Conservation (phyloP, 2,888 invertebrate species). For the Desoria tigrina region DNA sequence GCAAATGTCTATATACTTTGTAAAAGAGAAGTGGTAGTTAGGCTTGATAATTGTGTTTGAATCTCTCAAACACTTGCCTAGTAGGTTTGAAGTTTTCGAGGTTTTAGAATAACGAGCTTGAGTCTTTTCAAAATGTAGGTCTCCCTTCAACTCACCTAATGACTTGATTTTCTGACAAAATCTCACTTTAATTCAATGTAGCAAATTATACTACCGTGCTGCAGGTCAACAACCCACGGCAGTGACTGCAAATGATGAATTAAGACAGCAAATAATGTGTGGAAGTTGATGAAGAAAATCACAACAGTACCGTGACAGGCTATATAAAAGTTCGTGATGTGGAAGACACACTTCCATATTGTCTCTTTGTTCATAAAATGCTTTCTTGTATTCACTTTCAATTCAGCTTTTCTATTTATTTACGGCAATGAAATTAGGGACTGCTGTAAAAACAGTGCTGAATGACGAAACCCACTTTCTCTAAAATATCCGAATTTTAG, state of each 20-base stretch:
- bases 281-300: not conserved
- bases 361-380: too few species aligned
- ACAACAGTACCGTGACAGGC: conserved; percentile 5
- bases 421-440: too few species aligned
- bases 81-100: not conserved
- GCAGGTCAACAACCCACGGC: not conserved
- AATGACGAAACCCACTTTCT: too few species aligned
- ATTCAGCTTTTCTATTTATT: too few species aligned
- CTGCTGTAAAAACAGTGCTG: too few species aligned
- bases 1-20: not conserved
- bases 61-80: not conserved
- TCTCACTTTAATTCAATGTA: too few species aligned
- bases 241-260: not conserved
- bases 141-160: conserved; percentile 10
- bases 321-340: conserved; percentile 15
- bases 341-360: conserved; percentile 24
- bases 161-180: conserved; percentile 8
- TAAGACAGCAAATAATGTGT: not conserved
- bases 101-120: too few species aligned
- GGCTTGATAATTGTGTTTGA: not conserved
- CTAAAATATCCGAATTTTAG: too few species aligned
- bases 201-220: not conserved
- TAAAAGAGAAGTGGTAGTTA: not conserved
- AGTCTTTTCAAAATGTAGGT: conserved; percentile 2
- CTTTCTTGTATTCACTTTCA: too few species aligned